phyloP scores from a whole-genome alignment of 1,140 invertebrate genomes.

The Drosophila obscura region DNA sequence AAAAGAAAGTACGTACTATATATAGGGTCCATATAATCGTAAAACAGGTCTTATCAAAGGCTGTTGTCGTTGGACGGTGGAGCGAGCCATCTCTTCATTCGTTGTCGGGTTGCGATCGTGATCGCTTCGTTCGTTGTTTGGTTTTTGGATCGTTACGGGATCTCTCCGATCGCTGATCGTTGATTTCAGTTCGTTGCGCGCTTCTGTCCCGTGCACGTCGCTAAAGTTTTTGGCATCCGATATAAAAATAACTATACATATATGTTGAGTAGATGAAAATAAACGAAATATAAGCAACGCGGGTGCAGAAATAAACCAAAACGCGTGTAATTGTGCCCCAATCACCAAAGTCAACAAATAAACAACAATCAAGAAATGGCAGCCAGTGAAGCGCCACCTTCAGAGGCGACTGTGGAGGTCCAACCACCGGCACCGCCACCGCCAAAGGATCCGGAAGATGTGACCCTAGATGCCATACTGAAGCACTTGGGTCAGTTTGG shows the following conservation, averaged over 20 bases:
- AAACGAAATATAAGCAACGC: constrained; percentile 5
- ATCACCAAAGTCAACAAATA: background rate
- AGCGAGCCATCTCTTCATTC: constrained; percentile 25
- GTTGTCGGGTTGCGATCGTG: constrained; percentile 25
- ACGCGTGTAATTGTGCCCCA: constrained; percentile 24
- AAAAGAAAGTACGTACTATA: too few relatives aligned
- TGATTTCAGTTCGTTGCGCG: constrained; percentile 32
- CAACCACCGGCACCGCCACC: constrained; percentile 6
- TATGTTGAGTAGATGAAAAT: constrained; percentile 44
- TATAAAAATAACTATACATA: constrained; percentile 51
- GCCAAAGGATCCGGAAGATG: constrained; percentile 62
- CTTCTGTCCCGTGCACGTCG: constrained; percentile 36
- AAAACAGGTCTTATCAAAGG: constrained; percentile 20
- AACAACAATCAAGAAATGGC: constrained; percentile 47
- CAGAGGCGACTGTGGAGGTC: constrained; percentile 27
- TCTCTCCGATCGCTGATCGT: constrained; percentile 17
- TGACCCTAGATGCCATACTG: constrained; percentile 77
- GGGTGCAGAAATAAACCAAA: constrained; percentile 45
- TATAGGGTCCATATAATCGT: constrained; percentile 1
- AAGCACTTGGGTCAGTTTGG: constrained; percentile 86
- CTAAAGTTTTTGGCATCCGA: constrained; percentile 18
- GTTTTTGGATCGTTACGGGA: constrained; percentile 10
- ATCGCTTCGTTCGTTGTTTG: constrained; percentile 33
- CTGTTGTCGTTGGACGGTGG: constrained; percentile 14
- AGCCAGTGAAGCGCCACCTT: constrained; percentile 38